These are phyloP conservation scores for Polypedilum vanderplanki DNA, from an alignment of 1,140 invertebrate genomes.

Conservation along the genomic window DNA sequence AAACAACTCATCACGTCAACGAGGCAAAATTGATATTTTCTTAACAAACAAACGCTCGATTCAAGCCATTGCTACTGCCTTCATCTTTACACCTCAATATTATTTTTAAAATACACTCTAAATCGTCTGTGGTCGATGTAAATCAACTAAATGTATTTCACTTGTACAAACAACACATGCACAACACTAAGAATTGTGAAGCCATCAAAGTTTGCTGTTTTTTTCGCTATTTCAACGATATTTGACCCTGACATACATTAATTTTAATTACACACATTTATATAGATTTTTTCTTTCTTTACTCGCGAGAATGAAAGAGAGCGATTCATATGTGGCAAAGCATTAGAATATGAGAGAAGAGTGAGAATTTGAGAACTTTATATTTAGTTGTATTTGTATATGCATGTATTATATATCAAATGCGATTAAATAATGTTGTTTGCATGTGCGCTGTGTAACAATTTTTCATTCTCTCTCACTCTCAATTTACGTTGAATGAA, in stretches of 20 bases:
- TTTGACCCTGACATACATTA: slow-evolving; percentile 17
- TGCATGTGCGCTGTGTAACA: too few species aligned
- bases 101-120: too few species aligned
- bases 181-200: neutral
- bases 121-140: too few species aligned
- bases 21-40: too few species aligned
- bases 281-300: neutral
- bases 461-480: too few species aligned
- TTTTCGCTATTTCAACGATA: neutral
- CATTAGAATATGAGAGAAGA: neutral
- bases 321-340: neutral
- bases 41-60: too few species aligned
- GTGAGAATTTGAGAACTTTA: too few species aligned
- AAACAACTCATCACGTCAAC: too few species aligned
- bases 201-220: neutral
- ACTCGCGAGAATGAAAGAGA: neutral
- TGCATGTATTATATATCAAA: neutral
- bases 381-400: too few species aligned
- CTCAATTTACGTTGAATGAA: neutral
- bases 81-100: too few species aligned
- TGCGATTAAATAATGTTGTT: neutral
- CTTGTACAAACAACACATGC: neutral
- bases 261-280: slow-evolving; percentile 14
- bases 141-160: neutral
- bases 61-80: too few species aligned